Percentiles rank a stretch among this genome's conserved stretches.
Conservation (phyloP, 2,113 vertebrate species). For the Syngnathus scovelli region DNA sequence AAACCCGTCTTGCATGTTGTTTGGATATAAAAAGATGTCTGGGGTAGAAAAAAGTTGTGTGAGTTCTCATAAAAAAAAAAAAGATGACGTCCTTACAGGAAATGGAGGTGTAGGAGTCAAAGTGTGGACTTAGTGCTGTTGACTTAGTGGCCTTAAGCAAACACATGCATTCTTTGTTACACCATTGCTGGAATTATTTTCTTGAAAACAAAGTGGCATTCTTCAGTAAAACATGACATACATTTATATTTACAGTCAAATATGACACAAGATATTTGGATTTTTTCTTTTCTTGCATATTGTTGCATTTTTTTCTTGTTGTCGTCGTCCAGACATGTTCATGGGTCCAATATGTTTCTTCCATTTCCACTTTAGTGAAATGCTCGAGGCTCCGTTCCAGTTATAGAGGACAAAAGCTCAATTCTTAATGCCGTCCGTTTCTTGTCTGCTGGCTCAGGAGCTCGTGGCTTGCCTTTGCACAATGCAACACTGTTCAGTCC, state of each 20-base stretch:
- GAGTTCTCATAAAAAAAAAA: too few species aligned
- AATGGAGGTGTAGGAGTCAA: background rate
- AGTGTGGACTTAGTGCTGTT: background rate
- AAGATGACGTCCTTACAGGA: background rate
- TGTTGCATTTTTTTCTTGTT: too few species aligned
- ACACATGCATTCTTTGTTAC: background rate
- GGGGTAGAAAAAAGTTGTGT: too few species aligned
- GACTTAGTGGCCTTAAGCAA: background rate
- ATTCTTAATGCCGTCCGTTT: slow-evolving; percentile 8
- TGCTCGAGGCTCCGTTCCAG: slow-evolving; percentile 30
- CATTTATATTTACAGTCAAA: background rate
- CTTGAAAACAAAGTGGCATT: background rate
- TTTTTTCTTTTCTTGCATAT: too few species aligned
- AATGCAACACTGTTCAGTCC: slow-evolving; percentile 25
- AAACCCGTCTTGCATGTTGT: background rate
- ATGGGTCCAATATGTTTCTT: background rate
- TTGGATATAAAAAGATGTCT: too few species aligned
- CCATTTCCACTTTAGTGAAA: slow-evolving; percentile 24
- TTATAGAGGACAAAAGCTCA: slow-evolving; percentile 37
- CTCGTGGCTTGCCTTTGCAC: slow-evolving; percentile 15
- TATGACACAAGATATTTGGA: slow-evolving; percentile 13
- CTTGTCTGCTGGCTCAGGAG: slow-evolving; percentile 33
- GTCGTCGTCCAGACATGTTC: background rate
- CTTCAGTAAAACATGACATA: too few species aligned
- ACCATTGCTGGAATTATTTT: background rate